Base-by-base conservation (phyloP, 2,797 vertebrate genomes). In the Peromyscus aztecus region DNA sequence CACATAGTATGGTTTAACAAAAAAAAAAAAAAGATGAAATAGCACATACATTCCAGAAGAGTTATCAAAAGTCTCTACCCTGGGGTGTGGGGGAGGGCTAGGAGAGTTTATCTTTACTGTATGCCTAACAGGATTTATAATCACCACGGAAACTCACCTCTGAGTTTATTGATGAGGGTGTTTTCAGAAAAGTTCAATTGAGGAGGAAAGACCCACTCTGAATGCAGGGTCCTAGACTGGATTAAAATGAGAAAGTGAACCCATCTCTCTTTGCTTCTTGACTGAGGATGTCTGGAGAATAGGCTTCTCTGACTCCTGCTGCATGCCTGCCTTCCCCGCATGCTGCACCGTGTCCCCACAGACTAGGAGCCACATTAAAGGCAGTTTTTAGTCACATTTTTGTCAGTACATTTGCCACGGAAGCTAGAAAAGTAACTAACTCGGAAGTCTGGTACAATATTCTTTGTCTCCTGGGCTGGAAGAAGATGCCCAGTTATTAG, bases 401-500 rank as follows among this genome's bases (percentile, higher is more conserved):
- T 63, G 16, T 63, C 37, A 21, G 27, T 31, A 43, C 37, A 61
- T 84, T 84, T 46, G 40, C n/a, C 82, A 84, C 40, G 10, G 27
- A 43, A 84, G 27, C 40, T 65, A 65, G 27, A 34, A 63, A 46
- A 43, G 61, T 84, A 46, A 46, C 37, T 83, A 63, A 46, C 21
- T 65, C 11, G 5, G 40, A 37, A 63, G 57, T 27, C 37, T 61
- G 46, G 77, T 81, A 46, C 61, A 92, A 67, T 23, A 31, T 61
- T 52, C 34, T 40, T 91, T 81, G 43, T 73, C 43, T 87, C 65
- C 23, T 8, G 76, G 55, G 57, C 43, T 80, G n/a, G 43, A 91
- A 95, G n/a, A 63, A 80, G 76, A 78, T 95, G 24, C 8, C 27
- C 5, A 89, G 23, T 83, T 88, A 87, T 78, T 65, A 92, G 17